Conservation (phyloP, 2,888 invertebrate species). For the Glyphotaelius pellucidus region DNA sequence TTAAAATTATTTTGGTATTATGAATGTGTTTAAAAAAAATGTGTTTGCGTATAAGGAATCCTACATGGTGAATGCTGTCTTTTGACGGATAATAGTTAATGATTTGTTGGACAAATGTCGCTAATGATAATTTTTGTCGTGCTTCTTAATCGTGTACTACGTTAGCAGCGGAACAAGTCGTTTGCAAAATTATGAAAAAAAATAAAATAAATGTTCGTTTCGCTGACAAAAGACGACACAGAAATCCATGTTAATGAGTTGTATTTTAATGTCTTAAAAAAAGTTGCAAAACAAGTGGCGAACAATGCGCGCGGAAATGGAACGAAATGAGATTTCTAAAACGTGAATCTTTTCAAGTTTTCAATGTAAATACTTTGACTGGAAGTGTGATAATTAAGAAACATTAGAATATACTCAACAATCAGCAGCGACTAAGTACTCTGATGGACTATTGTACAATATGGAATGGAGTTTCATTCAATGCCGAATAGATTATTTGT, state of each 20-base stretch:
- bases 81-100: neutral
- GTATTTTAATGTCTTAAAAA: constrained; percentile 25
- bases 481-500: neutral
- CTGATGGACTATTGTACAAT: neutral
- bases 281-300: constrained; percentile 11
- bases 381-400: constrained; percentile 7
- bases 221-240: constrained; percentile 16
- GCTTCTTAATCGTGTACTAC: neutral
- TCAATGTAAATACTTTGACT: neutral
- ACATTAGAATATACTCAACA: neutral
- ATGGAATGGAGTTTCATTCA: constrained; percentile 9
- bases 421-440: constrained; percentile 5
- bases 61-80: neutral
- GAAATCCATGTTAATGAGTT: constrained; percentile 42
- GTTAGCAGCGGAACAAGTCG: neutral
- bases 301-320: neutral
- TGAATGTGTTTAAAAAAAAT: no score
- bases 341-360: constrained; percentile 14
- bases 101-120: neutral
- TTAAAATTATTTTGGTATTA: neutral
- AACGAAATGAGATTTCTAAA: constrained; percentile 27
- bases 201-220: neutral
- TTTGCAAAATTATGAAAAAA: neutral
- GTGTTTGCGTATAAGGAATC: neutral
- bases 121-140: constrained; percentile 37